Evolutionary conservation across 2,888 invertebrate genomes (phyloP).

Genomic region (Stenurella melanura): DNA sequence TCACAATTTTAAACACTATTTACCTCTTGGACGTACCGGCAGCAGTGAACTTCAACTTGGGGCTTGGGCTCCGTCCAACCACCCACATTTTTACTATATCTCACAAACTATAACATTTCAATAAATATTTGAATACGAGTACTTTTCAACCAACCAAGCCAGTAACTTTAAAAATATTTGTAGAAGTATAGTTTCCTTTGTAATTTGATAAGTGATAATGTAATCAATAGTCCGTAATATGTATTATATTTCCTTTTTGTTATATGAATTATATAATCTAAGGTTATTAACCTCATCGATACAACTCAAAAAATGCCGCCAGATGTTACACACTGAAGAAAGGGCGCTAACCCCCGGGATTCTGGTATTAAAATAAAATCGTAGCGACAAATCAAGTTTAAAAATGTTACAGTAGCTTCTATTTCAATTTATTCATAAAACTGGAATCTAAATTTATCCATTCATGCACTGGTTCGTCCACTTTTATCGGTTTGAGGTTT

Average conservation of each 20-base stretch:
- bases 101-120: no score
- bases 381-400: constrained; percentile 2
- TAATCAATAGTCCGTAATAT: neutral
- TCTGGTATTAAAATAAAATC: constrained; percentile 22
- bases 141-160: no score
- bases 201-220: neutral
- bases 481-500: constrained; percentile 20
- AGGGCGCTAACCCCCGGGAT: constrained; percentile 44
- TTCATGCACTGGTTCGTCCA: constrained; percentile 13
- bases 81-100: no score
- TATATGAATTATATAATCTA: neutral
- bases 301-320: constrained; percentile 38
- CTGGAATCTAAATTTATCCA: constrained; percentile 19
- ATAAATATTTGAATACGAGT: no score
- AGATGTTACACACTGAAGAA: constrained; percentile 41
- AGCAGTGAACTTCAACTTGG: no score
- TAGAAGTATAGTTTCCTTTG: neutral
- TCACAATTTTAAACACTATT: no score
- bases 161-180: neutral
- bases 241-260: neutral
- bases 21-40: no score
- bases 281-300: constrained; percentile 20
- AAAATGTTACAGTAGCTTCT: constrained; percentile 21
- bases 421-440: constrained; percentile 15
- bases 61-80: no score